These are phyloP conservation scores for Gallinago paraguaiae DNA, from an alignment of 2,113 vertebrate genomes.

Conservation along the genomic window DNA sequence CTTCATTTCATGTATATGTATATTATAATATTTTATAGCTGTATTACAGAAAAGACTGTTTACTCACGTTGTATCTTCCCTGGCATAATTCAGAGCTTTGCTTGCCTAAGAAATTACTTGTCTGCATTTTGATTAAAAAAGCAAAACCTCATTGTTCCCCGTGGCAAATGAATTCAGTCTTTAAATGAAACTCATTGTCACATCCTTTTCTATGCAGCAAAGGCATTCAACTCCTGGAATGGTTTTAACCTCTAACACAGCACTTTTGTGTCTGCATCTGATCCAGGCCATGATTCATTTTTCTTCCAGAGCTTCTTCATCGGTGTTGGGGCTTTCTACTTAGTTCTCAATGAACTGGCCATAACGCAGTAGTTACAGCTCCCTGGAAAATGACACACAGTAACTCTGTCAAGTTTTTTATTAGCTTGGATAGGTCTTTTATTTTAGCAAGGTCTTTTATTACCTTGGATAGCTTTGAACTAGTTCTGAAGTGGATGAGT, in stretches of 20 bases:
- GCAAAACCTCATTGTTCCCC: conserved; percentile 60
- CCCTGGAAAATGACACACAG: conserved; percentile 65
- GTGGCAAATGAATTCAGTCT: conserved; percentile 56
- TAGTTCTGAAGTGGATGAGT: conserved; percentile 56
- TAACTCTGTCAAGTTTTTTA: conserved; percentile 73
- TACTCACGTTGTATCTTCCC: conserved; percentile 29
- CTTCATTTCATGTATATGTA: conserved; percentile 49
- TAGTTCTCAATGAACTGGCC: conserved; percentile 65
- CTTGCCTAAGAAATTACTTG: conserved; percentile 69
- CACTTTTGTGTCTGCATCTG: conserved; percentile 48
- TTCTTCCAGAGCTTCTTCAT: conserved; percentile 19
- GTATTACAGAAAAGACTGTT: conserved; percentile 52
- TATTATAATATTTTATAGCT: conserved; percentile 62
- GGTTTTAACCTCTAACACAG: conserved; percentile 52
- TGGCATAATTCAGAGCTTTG: conserved; percentile 60
- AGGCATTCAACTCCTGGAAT: conserved; percentile 36
- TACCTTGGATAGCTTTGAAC: conserved; percentile 54
- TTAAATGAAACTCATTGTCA: conserved; percentile 66
- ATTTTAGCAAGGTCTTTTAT: conserved; percentile 73
- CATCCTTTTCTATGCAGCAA: conserved; percentile 34
- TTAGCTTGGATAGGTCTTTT: conserved; percentile 71
- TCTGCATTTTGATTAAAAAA: conserved; percentile 71
- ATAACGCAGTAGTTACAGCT: conserved; percentile 64
- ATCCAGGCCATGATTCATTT: conserved; percentile 37
- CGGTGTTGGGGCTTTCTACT: conserved; percentile 64